Evolutionary conservation across 1,140 invertebrate species (phyloP).

Genomic region (Pinna nobilis): DNA sequence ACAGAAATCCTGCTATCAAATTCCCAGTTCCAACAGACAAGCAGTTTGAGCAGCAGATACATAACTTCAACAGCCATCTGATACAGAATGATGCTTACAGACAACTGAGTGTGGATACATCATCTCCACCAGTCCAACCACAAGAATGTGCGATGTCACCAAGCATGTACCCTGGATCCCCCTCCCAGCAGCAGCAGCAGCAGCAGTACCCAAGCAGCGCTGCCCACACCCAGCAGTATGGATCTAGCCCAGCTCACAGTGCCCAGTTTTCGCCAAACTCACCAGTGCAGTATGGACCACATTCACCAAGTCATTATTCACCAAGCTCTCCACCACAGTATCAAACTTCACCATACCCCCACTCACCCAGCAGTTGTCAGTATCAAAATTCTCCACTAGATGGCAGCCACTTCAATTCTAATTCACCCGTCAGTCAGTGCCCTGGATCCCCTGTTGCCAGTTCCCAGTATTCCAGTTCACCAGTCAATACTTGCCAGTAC

Average conservation of each 20-base stretch:
- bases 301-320: slow-evolving; percentile 6
- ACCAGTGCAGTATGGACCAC: slow-evolving; percentile 22
- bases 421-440: slow-evolving; percentile 12
- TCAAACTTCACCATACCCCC: neutral
- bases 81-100: slow-evolving; percentile 7
- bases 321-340: slow-evolving; percentile 9
- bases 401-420: slow-evolving; percentile 20
- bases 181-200: neutral
- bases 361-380: slow-evolving; percentile 11
- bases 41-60: slow-evolving; percentile 25
- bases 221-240: slow-evolving; percentile 22
- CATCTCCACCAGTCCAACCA: neutral
- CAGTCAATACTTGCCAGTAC: slow-evolving; percentile 5
- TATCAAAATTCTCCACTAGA: slow-evolving; percentile 25
- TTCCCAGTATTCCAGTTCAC: neutral
- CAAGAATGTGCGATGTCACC: neutral
- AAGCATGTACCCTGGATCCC: neutral
- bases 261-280: neutral
- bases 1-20: neutral
- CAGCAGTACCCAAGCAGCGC: slow-evolving; percentile 8
- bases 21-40: slow-evolving; percentile 17
- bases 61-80: slow-evolving; percentile 5
- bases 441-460: slow-evolving; percentile 3
- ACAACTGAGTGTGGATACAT: slow-evolving; percentile 3
- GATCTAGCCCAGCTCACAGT: neutral